Percentiles rank a stretch among this genome's conserved stretches.
These are phyloP conservation scores for Neuroterus valhalla DNA, from an alignment of 1,140 invertebrate species.

Conservation along the genomic window DNA sequence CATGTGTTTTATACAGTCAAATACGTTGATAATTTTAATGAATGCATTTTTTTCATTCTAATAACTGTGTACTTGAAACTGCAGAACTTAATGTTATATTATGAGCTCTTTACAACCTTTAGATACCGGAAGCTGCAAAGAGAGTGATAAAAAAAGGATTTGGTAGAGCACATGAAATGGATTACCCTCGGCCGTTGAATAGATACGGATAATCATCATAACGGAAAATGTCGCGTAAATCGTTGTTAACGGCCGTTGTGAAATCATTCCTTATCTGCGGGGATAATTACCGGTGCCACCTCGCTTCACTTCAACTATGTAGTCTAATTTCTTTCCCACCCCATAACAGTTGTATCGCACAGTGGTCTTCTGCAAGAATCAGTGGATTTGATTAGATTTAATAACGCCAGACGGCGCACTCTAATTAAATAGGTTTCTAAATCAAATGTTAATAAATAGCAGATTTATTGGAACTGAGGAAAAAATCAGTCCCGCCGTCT, in stretches of 20 bases:
- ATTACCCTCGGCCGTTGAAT: conserved; percentile 31
- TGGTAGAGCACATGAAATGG: conserved; percentile 18
- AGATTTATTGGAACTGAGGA: conserved; percentile 9
- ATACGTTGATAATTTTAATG: no score
- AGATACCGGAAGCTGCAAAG: conserved; percentile 7
- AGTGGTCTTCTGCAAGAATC: conserved; percentile 17
- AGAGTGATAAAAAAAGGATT: conserved; percentile 5
- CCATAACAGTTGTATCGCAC: conserved; percentile 24
- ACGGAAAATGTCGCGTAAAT: conserved; percentile 48
- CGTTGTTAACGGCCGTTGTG: conserved; percentile 49
- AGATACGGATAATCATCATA: conserved; percentile 54
- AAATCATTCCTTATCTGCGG: conserved; percentile 9
- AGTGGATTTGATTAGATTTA: conserved; percentile 21
- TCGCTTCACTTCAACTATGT: conserved; percentile 11
- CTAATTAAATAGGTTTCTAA: conserved; percentile 23
- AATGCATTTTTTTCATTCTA: no score
- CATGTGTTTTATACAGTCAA: no score
- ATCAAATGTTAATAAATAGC: conserved; percentile 30
- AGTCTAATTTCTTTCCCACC: conserved; percentile 25
- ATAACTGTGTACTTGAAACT: no score
- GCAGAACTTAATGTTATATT: no score
- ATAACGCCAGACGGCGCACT: conserved; percentile 12
- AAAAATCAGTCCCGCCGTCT: background rate
- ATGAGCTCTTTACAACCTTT: conserved; percentile 6
- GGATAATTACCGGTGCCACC: conserved; percentile 28